Base-by-base conservation (phyloP, 2,888 invertebrate species). In the Agrilus mali region DNA sequence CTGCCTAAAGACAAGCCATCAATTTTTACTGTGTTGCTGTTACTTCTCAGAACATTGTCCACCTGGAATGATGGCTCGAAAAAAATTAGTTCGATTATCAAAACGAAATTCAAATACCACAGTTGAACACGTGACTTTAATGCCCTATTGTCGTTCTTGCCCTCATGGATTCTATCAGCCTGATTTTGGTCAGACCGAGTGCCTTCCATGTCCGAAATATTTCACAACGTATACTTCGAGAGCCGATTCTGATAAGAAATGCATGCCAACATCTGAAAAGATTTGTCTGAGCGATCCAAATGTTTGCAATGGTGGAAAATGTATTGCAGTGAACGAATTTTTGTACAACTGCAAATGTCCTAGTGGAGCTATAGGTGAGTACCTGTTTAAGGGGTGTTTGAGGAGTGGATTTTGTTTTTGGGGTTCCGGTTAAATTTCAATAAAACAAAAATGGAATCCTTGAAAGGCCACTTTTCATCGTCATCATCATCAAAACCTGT, bases 161-260 rank as follows among this genome's bases (percentile, higher is more conserved):
- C 70, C 70, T 6, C 53, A 68, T 36, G 80, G 80, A 1, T 71
- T 68, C 41, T 81, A 76, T 58, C 82, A 82, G 58, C 64, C 73
- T 2, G 51, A 63, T 12, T 74, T 73, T 52, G 80, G 79, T 4
- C 70, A 74, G 54, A 60, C 66, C 2, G 61, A 65, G 3, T 82
- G 81, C 54, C 53, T 71, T 4, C 57, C 66, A 6, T 82, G 81
- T 60, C 78, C 79, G 1, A 50, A 56, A 14, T 71, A 73, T 40
- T 57, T 60, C 45, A 73, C 74, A 35, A 74, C 76, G 14, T 44
- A 50, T 2, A 51, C 48, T 14, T 59, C 64, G 17, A 67, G 66
- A n/a, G 60, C 74, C 44, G 59, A 56, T 42, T 51, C 57, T 50
- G 41, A 69, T 55, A 50, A 58, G 50, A 59, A 66, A 49, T 69